These are phyloP conservation scores for Halesus radiatus DNA, from an alignment of 1,140 invertebrate species.

Conservation along the genomic window DNA sequence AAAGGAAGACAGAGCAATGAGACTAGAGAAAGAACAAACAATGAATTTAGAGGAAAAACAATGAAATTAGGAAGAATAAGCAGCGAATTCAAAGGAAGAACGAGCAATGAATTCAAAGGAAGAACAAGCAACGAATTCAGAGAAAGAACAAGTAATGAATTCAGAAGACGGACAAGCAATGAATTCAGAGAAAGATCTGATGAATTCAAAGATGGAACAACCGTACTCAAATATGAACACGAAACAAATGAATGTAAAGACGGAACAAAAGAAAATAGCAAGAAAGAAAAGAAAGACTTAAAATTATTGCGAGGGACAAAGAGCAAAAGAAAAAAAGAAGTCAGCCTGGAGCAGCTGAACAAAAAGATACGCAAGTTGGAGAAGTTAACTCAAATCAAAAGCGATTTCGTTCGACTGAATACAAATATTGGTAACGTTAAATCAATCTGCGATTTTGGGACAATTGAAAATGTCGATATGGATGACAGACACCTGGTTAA, in stretches of 20 bases:
- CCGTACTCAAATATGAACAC: no score
- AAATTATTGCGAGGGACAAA: not conserved
- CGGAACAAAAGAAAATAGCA: not conserved
- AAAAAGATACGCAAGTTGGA: conserved; percentile 29
- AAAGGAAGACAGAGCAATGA: no score
- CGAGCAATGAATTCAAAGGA: no score
- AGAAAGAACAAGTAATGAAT: no score
- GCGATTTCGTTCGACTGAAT: not conserved
- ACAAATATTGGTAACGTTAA: no score
- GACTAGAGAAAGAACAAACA: no score
- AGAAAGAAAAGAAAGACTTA: conserved; percentile 15
- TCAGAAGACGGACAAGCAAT: no score
- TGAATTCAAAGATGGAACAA: not conserved
- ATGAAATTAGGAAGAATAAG: no score
- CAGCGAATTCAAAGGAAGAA: no score
- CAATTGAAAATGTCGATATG: not conserved
- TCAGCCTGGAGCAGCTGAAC: conserved; percentile 13
- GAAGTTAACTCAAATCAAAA: conserved; percentile 16
- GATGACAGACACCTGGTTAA: not conserved
- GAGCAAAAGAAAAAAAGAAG: conserved; percentile 10
- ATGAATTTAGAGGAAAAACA: no score
- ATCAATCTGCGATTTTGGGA: not conserved
- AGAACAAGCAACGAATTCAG: no score
- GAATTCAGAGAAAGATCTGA: no score
- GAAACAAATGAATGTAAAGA: not conserved